Evolutionary conservation across 2,797 vertebrate genomes (phyloP).

Genomic region (Hippocampus kuda): DNA sequence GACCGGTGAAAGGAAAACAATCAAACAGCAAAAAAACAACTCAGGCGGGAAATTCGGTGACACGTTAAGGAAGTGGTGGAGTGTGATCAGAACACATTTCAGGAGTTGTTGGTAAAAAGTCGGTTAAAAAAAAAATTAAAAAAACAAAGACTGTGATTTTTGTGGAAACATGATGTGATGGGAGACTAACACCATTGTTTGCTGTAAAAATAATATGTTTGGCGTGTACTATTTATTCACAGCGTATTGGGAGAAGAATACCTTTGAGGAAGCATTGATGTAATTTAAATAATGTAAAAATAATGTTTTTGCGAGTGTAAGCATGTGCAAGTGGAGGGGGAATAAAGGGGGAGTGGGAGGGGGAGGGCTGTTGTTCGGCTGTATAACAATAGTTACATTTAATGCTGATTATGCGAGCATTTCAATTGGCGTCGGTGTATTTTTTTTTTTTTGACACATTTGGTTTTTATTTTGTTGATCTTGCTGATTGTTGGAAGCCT

Average conservation of each 20-base stretch:
- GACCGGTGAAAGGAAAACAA: conserved; percentile 36
- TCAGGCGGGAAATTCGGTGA: conserved; percentile 4
- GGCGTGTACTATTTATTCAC: background rate
- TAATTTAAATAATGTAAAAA: background rate
- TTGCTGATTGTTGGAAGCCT: background rate
- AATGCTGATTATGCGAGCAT: background rate
- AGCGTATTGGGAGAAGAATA: conserved; percentile 1
- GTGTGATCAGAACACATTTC: background rate
- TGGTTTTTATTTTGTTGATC: background rate
- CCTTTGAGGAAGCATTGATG: background rate
- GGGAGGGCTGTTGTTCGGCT: background rate
- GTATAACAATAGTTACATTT: conserved; percentile 1
- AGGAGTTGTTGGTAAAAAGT: background rate
- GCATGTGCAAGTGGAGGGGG: background rate
- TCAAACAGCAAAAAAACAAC: conserved; percentile 26
- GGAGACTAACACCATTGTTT: conserved; percentile 1
- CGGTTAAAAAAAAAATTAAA: background rate
- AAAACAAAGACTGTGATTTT: background rate
- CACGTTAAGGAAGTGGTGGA: background rate
- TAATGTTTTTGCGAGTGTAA: background rate
- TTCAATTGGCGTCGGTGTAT: background rate
- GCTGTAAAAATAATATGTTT: conserved; percentile 7
- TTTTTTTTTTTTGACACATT: background rate
- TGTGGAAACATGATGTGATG: background rate
- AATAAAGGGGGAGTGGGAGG: background rate